Evolutionary conservation across 2,113 vertebrate genomes (phyloP).

Genomic region (Kobus ellipsiprymnus): DNA sequence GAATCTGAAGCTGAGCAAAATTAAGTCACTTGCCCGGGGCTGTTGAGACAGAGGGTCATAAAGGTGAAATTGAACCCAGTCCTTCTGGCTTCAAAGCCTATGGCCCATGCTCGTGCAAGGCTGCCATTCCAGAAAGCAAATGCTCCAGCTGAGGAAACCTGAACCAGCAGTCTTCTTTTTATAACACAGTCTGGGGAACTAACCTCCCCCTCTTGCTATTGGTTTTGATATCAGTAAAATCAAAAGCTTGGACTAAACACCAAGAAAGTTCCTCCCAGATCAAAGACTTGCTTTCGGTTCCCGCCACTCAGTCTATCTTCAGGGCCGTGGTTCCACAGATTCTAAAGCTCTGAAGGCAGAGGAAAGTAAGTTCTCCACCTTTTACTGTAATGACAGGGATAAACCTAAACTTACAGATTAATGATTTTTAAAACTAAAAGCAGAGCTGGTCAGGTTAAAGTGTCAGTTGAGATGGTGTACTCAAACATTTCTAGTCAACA

Average conservation of each 20-base stretch:
- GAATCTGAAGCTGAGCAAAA: not conserved
- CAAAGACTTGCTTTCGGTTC: not conserved
- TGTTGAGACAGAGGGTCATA: not conserved
- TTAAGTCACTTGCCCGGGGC: not conserved
- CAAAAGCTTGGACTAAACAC: not conserved
- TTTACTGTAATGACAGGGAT: not conserved
- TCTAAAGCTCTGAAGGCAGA: not conserved
- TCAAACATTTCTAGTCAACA: not conserved
- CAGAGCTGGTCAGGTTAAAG: not conserved
- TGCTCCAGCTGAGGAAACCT: not conserved
- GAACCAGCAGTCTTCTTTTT: not conserved
- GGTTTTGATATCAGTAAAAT: not conserved
- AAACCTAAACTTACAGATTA: not conserved
- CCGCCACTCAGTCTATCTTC: not conserved
- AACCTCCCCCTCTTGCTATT: not conserved
- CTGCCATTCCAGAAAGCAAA: not conserved
- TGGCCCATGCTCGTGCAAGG: fast-evolving
- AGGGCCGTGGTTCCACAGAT: too few species aligned
- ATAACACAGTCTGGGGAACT: not conserved
- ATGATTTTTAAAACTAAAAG: not conserved
- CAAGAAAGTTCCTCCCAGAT: not conserved
- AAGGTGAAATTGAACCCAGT: not conserved
- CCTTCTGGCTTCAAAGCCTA: not conserved
- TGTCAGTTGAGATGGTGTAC: not conserved
- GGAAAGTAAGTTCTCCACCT: not conserved